phyloP scores from a whole-genome alignment of 23 tunicate genomes.

The Ciona savignyi region DNA sequence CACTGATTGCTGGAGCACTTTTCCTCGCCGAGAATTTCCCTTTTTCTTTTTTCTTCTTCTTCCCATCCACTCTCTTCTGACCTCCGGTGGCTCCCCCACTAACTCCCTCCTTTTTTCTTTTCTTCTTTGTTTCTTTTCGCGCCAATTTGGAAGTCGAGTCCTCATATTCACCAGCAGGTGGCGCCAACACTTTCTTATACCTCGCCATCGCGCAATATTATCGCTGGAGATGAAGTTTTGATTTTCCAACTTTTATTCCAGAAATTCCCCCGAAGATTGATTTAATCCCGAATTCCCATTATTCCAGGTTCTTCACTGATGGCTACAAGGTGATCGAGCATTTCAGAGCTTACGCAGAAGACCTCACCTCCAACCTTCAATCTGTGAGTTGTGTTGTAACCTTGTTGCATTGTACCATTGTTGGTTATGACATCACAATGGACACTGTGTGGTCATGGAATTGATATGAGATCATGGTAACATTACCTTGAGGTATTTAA shows the following conservation, averaged over 20 bases:
- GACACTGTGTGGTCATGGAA: background rate
- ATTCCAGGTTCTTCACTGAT: slow-evolving; percentile 75
- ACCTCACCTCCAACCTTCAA: slow-evolving; percentile 56
- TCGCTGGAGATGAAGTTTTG: too few relatives aligned
- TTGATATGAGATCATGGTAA: too few relatives aligned
- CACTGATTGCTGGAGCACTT: too few relatives aligned
- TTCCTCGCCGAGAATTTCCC: background rate
- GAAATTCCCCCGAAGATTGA: too few relatives aligned
- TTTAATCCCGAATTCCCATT: too few relatives aligned
- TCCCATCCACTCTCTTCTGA: background rate
- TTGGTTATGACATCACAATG: background rate
- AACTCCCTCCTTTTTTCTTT: background rate
- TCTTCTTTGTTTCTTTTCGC: background rate
- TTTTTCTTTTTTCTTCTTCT: background rate
- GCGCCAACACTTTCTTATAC: background rate
- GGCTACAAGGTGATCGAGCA: slow-evolving; percentile 69
- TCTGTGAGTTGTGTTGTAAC: slow-evolving; percentile 32
- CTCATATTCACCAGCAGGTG: background rate
- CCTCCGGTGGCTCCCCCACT: background rate
- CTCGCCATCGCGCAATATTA: too few relatives aligned
- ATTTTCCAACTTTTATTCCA: too few relatives aligned
- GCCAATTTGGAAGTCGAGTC: background rate
- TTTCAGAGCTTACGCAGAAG: slow-evolving; percentile 51
- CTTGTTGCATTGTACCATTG: background rate
- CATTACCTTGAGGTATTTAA: too few relatives aligned